These are phyloP conservation scores for Theonella swinhoei DNA, from an alignment of 37 sponge, comb jelly and placozoan species.

Conservation along the genomic window DNA sequence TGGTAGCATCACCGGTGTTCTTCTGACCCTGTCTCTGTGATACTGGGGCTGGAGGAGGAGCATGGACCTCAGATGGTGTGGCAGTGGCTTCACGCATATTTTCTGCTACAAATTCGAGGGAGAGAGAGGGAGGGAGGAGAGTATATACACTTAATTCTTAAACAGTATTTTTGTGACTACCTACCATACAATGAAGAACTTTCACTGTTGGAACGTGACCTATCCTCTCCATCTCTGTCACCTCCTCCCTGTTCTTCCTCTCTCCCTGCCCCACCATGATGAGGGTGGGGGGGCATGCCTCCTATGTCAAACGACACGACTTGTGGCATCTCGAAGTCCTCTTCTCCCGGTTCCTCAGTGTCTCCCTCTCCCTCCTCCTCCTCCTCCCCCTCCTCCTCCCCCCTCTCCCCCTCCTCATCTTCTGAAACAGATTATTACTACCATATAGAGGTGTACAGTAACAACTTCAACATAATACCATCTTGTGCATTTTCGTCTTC, in stretches of 20 bases:
- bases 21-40: not conserved
- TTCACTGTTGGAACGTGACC: not conserved
- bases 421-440: not conserved
- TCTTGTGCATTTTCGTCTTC: constrained; percentile 2
- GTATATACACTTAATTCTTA: too few relatives aligned
- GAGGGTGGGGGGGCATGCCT: not conserved
- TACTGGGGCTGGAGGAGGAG: not conserved
- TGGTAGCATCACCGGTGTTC: not conserved
- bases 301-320: not conserved
- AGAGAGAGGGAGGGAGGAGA: too few relatives aligned
- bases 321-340: not conserved
- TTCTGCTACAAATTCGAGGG: too few relatives aligned
- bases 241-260: constrained; percentile 3
- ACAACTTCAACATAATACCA: constrained; percentile 2
- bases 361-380: constrained; percentile 12
- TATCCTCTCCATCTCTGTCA: not conserved
- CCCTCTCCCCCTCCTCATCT: not conserved
- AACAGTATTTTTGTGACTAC: not conserved
- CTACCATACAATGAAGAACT: not conserved
- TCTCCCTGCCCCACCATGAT: not conserved
- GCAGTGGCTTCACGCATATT: constrained; percentile 23
- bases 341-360: not conserved
- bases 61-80: constrained; percentile 15
- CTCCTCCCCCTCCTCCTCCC: constrained; percentile 18
- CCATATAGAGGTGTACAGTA: too few relatives aligned